Percentiles rank a stretch among this genome's conserved stretches.
Conservation (phyloP, 2,797 vertebrate species). For the Spondyliosoma cantharus region DNA sequence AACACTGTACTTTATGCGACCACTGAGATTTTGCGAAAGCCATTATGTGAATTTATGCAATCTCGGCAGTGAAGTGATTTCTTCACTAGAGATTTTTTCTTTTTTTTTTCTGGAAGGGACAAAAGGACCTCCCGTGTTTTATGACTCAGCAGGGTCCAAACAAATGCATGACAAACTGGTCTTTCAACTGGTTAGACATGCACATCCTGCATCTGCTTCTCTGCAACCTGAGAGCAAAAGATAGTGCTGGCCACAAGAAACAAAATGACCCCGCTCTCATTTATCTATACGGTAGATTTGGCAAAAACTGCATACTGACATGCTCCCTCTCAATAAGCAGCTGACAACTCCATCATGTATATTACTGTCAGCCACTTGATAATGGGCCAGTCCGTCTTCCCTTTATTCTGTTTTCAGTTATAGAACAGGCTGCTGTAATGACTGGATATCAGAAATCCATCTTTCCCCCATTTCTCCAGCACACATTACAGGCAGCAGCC, state of each 20-base stretch:
- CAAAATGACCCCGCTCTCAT: slow-evolving; percentile 3
- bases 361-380: slow-evolving; percentile 11
- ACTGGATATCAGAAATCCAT: slow-evolving; percentile 48
- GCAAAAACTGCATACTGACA: slow-evolving; percentile 15
- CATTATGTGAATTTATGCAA: slow-evolving; percentile 1
- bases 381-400: slow-evolving; percentile 9
- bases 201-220: slow-evolving; percentile 30
- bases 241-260: neutral
- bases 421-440: slow-evolving; percentile 40
- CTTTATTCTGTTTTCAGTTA: slow-evolving; percentile 38
- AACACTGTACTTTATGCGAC: neutral
- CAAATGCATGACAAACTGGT: slow-evolving; percentile 42
- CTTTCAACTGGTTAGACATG: slow-evolving; percentile 37
- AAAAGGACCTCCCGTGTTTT: slow-evolving; percentile 33
- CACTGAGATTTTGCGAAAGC: slow-evolving; percentile 5
- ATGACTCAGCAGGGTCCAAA: slow-evolving; percentile 33
- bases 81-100: neutral
- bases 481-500: slow-evolving; percentile 25
- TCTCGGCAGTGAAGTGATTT: neutral
- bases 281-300: slow-evolving; percentile 32
- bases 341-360: slow-evolving; percentile 23
- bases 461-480: slow-evolving; percentile 35
- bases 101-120: slow-evolving; percentile 6
- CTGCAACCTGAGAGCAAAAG: slow-evolving; percentile 25
- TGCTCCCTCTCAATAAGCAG: slow-evolving; percentile 19